phyloP scores from a whole-genome alignment of 2,113 vertebrate species.

The Recurvirostra avosetta region DNA sequence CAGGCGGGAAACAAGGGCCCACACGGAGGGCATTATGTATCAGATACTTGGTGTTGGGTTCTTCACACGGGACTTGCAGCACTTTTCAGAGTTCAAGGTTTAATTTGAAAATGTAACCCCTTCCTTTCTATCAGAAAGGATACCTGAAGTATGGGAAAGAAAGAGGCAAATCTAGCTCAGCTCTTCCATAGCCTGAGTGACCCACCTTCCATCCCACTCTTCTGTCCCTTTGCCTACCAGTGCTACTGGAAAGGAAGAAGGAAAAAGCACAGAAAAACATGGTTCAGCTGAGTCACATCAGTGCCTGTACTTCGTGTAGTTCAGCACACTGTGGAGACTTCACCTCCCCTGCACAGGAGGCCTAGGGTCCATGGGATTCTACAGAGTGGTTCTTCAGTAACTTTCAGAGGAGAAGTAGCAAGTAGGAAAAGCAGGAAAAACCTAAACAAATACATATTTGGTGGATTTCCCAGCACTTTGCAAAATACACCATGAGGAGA shows the following conservation, averaged over 20 bases:
- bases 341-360: neutral
- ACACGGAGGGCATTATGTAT: neutral
- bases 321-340: neutral
- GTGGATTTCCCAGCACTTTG: neutral
- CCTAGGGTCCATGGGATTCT: neutral
- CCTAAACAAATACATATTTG: neutral
- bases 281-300: neutral
- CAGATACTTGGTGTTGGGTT: neutral
- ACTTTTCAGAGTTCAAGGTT: neutral
- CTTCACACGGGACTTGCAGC: neutral
- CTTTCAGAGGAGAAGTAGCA: neutral
- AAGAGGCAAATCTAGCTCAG: neutral
- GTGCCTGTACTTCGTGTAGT: accelerated
- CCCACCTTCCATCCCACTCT: neutral
- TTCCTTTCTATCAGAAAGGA: neutral
- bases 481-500: accelerated
- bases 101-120: neutral
- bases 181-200: neutral
- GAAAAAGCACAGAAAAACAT: neutral
- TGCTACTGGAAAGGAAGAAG: too few species aligned
- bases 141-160: neutral
- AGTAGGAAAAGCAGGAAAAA: neutral
- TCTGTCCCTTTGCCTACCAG: neutral
- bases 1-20: neutral
- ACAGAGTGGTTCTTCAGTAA: neutral